phyloP scores from a whole-genome alignment of 2,797 vertebrate genomes.

The Scleropages formosus region DNA sequence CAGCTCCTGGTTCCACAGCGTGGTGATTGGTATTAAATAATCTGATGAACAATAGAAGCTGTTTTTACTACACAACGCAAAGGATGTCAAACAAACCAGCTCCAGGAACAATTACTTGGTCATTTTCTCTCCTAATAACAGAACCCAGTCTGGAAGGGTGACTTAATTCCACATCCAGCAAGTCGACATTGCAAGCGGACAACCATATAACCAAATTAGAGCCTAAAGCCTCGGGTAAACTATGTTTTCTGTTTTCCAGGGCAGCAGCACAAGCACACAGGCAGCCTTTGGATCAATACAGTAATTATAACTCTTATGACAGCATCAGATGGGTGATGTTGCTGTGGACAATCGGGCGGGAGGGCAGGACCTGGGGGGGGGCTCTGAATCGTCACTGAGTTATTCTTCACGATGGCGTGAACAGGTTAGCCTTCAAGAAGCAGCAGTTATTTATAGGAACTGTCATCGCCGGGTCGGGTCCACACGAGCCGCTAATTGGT shows the following conservation, averaged over 20 bases:
- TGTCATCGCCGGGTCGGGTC: slow-evolving; percentile 53
- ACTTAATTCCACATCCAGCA: no score
- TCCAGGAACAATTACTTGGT: not conserved
- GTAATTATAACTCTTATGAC: slow-evolving; percentile 23
- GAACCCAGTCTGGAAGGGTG: not conserved
- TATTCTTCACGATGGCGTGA: slow-evolving; percentile 44
- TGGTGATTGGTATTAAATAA: no score
- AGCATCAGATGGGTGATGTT: slow-evolving; percentile 34
- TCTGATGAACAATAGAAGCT: not conserved
- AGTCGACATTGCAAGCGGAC: no score
- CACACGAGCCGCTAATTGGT: slow-evolving; percentile 54
- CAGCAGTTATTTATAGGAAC: slow-evolving; percentile 60
- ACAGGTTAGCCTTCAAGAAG: slow-evolving; percentile 54
- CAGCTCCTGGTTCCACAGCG: not conserved
- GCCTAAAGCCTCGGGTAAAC: no score
- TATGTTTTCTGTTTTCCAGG: no score
- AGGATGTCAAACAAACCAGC: not conserved
- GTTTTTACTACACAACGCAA: not conserved
- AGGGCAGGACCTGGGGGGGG: not conserved
- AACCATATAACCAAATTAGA: no score
- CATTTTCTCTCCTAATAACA: not conserved
- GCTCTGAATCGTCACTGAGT: slow-evolving; percentile 32
- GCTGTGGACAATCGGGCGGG: slow-evolving; percentile 29
- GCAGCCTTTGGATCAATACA: slow-evolving; percentile 9
- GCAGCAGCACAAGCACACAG: not conserved